These are phyloP conservation scores for Cryptoblepharus egeriae DNA, from an alignment of 2,797 vertebrate species.

Conservation along the genomic window DNA sequence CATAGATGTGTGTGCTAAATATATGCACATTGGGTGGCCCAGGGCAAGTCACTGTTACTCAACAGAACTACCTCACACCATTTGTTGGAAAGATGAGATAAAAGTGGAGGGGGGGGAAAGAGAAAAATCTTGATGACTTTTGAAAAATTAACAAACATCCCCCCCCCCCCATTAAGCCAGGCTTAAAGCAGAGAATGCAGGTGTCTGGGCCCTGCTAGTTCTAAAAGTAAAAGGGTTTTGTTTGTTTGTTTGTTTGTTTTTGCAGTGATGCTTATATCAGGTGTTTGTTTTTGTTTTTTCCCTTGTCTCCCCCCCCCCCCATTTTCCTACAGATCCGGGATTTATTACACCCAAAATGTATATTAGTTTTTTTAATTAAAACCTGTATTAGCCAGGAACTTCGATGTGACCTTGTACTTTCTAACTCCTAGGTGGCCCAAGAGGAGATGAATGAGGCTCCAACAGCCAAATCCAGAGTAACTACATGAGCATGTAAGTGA, in stretches of 20 bases:
- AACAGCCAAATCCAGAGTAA: no score
- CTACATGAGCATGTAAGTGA: no score
- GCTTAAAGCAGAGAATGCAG: background rate
- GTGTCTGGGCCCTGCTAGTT: background rate
- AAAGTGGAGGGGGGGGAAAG: no score
- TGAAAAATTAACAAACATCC: no score
- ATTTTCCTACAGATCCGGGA: background rate
- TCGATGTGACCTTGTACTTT: background rate
- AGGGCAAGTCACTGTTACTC: background rate
- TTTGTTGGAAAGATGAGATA: background rate
- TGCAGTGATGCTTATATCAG: background rate
- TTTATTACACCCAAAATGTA: background rate
- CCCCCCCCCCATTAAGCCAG: background rate
- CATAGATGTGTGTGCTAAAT: background rate
- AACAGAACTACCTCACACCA: background rate
- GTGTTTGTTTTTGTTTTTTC: no score
- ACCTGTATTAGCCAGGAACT: background rate
- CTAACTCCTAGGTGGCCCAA: background rate
- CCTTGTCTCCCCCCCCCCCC: no score
- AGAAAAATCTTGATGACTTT: background rate
- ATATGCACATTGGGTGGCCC: background rate
- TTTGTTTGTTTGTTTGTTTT: no score
- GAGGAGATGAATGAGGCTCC: background rate
- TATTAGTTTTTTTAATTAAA: background rate
- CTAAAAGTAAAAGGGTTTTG: background rate